Evolutionary conservation across 2,113 vertebrate genomes (phyloP).

Genomic region (Falcunculus frontatus): DNA sequence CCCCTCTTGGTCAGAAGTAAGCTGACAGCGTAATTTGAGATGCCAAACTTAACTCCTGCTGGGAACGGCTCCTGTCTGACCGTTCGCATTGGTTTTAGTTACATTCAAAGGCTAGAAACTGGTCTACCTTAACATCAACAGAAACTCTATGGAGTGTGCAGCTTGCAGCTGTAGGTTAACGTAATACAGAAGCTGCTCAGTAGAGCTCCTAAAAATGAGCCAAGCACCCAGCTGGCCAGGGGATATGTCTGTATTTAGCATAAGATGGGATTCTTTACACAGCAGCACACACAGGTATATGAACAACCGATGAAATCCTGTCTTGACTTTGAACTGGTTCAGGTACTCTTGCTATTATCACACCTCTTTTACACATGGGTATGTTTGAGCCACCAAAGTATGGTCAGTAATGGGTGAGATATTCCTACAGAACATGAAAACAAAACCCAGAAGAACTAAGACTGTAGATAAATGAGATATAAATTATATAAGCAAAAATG

Average conservation of each 20-base stretch:
- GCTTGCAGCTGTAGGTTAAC: background rate
- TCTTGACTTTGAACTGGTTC: background rate
- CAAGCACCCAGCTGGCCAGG: background rate
- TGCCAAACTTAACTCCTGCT: background rate
- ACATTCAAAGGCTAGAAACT: background rate
- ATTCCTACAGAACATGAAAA: background rate
- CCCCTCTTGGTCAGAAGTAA: background rate
- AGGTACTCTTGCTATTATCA: background rate
- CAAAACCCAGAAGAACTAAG: background rate
- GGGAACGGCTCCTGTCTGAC: background rate
- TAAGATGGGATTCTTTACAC: background rate
- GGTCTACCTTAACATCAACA: background rate
- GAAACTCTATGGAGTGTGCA: background rate
- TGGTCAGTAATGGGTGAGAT: background rate
- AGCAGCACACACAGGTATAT: background rate
- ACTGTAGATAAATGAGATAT: background rate
- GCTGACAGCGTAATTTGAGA: background rate
- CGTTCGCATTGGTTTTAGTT: background rate
- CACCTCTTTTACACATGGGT: background rate
- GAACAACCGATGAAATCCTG: background rate
- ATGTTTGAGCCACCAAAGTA: background rate
- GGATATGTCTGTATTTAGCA: background rate
- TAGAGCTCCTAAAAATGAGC: background rate
- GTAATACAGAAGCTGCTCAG: background rate
- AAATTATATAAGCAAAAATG: background rate